phyloP scores from a whole-genome alignment of 1,140 invertebrate species.

The Drosophila willistoni region DNA sequence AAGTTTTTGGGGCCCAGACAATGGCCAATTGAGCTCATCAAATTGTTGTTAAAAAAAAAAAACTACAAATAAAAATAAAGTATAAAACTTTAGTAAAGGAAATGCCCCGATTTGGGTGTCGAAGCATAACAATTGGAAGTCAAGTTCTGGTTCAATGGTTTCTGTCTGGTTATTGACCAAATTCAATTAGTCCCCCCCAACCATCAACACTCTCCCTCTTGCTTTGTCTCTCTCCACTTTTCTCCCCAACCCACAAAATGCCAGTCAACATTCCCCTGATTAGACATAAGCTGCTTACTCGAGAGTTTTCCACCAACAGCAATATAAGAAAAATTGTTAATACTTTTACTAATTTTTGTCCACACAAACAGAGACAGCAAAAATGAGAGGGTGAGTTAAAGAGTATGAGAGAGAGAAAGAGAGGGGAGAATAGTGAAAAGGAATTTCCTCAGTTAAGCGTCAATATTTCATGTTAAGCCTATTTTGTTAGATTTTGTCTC shows the following conservation, averaged over 20 bases:
- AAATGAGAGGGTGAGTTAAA: not conserved
- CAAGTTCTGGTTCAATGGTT: constrained; percentile 60
- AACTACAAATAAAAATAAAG: constrained; percentile 35
- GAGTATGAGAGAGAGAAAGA: not conserved
- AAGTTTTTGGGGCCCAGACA: constrained; percentile 16
- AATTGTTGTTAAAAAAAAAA: constrained; percentile 41
- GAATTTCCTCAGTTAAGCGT: constrained; percentile 69
- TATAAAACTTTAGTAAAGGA: constrained; percentile 21
- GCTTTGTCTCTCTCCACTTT: constrained; percentile 28
- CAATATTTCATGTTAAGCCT: constrained; percentile 80
- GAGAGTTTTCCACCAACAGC: constrained; percentile 3
- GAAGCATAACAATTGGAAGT: constrained; percentile 44
- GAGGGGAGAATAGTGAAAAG: constrained; percentile 20
- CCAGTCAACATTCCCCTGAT: constrained; percentile 1
- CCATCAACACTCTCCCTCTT: not conserved
- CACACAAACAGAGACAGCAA: not conserved
- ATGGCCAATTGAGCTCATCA: constrained; percentile 49
- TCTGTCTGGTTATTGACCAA: constrained; percentile 20
- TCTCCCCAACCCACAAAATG: constrained; percentile 28
- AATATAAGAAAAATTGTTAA: constrained; percentile 11
- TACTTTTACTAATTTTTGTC: constrained; percentile 12
- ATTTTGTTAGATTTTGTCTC: constrained; percentile 74
- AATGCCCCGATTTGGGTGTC: constrained; percentile 46
- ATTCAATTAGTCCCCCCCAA: constrained; percentile 5
- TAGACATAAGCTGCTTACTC: constrained; percentile 30